Evolutionary conservation across 2,888 invertebrate genomes (phyloP).

Genomic region (Rambutsinella grinnellia): DNA sequence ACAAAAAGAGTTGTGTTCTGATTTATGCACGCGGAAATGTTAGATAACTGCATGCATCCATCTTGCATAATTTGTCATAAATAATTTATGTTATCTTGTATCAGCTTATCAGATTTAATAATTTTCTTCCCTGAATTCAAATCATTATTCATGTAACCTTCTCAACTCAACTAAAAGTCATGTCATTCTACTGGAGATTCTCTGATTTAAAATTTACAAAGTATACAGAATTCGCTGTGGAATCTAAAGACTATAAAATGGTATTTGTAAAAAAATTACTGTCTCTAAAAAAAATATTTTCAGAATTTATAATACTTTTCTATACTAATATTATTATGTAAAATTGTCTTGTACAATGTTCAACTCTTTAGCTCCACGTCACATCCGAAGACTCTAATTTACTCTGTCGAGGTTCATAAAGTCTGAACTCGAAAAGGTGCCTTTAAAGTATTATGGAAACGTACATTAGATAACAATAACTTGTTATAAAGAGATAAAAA

Average conservation of each 20-base stretch:
- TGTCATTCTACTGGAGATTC: no score
- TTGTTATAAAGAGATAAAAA: background rate
- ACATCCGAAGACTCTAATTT: slow-evolving; percentile 14
- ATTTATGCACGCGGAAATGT: no score
- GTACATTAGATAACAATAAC: background rate
- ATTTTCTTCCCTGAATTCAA: no score
- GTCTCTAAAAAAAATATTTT: slow-evolving; percentile 8
- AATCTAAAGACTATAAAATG: background rate
- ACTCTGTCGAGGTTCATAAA: slow-evolving; percentile 20
- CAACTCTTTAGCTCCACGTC: slow-evolving; percentile 2
- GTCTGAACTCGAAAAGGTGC: slow-evolving; percentile 42
- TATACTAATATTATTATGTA: background rate
- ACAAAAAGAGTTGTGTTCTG: no score
- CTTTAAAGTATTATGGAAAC: slow-evolving; percentile 38
- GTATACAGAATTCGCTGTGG: background rate
- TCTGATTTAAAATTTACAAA: no score
- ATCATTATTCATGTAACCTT: no score
- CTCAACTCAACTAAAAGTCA: no score
- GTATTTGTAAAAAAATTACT: slow-evolving; percentile 20
- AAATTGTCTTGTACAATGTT: slow-evolving; percentile 1
- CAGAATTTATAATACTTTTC: background rate
- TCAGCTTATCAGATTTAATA: no score
- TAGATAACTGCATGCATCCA: no score
- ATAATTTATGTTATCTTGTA: no score
- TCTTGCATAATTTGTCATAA: no score